Conservation (phyloP, 2,797 vertebrate genomes). For the Liasis olivaceus region DNA sequence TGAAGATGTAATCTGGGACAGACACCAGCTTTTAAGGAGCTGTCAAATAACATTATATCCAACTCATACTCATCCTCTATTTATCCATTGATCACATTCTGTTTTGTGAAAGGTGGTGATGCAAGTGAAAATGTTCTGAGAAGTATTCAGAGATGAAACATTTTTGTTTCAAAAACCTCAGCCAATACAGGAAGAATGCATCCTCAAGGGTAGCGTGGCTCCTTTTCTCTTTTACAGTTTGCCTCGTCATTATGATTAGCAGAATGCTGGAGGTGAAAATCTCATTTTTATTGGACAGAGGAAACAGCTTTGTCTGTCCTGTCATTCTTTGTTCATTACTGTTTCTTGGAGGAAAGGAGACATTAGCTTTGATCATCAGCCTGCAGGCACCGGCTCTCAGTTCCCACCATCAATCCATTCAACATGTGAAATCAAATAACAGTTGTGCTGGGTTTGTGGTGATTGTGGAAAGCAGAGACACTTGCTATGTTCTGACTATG, state of each 20-base stretch:
- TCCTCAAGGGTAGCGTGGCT: neutral
- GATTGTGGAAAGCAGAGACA: neutral
- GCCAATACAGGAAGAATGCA: neutral
- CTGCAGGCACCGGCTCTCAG: neutral
- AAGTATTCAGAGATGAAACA: neutral
- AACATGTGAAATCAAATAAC: neutral
- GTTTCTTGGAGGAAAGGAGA: neutral
- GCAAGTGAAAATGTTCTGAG: constrained; percentile 11
- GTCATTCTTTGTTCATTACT: neutral
- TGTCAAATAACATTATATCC: neutral
- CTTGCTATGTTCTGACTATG: neutral
- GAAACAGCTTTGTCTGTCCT: neutral
- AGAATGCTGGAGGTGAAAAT: neutral
- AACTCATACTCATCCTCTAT: neutral
- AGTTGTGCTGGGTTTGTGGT: fast-evolving
- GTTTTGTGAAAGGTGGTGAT: neutral
- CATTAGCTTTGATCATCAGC: neutral
- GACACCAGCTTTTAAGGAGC: neutral
- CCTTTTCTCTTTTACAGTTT: neutral
- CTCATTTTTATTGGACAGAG: neutral
- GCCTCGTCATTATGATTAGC: constrained; percentile 2
- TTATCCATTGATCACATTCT: neutral
- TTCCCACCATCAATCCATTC: neutral
- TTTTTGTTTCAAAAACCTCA: neutral
- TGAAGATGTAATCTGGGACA: neutral